Conservation (phyloP, 2,113 vertebrate genomes). For the Gambusia holbrooki region DNA sequence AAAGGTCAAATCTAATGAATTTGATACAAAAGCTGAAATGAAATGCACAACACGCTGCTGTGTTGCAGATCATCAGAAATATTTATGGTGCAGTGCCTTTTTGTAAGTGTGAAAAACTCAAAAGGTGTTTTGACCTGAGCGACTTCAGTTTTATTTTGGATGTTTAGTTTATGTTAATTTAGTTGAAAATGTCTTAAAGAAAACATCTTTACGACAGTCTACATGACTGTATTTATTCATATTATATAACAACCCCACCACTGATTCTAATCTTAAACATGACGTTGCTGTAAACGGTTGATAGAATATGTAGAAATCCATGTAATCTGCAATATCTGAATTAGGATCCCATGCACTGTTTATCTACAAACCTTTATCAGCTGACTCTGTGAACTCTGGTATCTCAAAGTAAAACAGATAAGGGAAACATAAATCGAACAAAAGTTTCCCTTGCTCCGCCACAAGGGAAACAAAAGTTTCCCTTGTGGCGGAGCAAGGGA, state of each 20-base stretch:
- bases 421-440: neutral
- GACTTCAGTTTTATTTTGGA: neutral
- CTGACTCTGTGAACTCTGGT: neutral
- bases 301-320: no score
- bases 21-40: neutral
- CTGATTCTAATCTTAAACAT: neutral
- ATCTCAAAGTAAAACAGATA: constrained; percentile 4
- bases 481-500: no score
- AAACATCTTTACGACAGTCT: neutral
- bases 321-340: neutral
- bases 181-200: neutral
- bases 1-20: neutral
- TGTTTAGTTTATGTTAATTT: neutral
- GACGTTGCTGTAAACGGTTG: neutral
- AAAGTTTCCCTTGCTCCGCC: neutral
- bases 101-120: neutral
- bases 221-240: neutral
- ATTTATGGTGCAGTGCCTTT: neutral
- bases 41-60: neutral
- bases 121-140: no score
- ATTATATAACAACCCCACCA: neutral
- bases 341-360: neutral
- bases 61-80: neutral
- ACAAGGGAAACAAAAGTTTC: no score
- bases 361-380: neutral